Conservation (phyloP, 2,888 invertebrate species). For the Pseudolycoriella hygida region DNA sequence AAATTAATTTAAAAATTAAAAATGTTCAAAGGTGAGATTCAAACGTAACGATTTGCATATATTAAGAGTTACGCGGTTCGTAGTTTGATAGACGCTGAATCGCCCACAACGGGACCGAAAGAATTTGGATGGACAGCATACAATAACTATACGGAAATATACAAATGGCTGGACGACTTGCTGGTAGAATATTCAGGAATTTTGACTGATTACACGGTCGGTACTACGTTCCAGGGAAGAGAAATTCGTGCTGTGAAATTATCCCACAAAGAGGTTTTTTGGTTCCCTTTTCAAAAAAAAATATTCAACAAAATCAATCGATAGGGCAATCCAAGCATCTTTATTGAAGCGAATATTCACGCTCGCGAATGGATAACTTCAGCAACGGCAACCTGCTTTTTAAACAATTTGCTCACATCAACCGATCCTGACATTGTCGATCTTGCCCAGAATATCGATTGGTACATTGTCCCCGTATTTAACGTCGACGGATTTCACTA, state of each 20-base stretch:
- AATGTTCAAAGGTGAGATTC: slow-evolving; percentile 21
- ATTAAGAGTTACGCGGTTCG: slow-evolving; percentile 1
- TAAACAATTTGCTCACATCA: slow-evolving; percentile 48
- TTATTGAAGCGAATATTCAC: slow-evolving; percentile 49
- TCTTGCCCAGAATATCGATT: slow-evolving; percentile 48
- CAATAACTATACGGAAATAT: slow-evolving; percentile 21
- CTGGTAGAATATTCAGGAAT: slow-evolving; percentile 26
- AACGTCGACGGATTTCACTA: slow-evolving; percentile 33
- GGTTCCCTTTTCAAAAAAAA: too few species aligned
- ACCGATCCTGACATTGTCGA: slow-evolving; percentile 32
- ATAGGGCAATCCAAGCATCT: slow-evolving; percentile 33
- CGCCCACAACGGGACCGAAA: slow-evolving; percentile 12
- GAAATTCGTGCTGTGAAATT: slow-evolving; percentile 25
- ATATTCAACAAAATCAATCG: background rate
- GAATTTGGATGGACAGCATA: slow-evolving; percentile 18
- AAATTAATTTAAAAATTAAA: slow-evolving; percentile 18
- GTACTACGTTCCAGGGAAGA: slow-evolving; percentile 31
- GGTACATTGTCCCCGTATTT: slow-evolving; percentile 54
- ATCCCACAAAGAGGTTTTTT: slow-evolving; percentile 10
- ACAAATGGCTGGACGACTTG: slow-evolving; percentile 32
- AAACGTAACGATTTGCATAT: background rate
- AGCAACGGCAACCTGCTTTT: slow-evolving; percentile 47
- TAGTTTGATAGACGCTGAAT: slow-evolving; percentile 23
- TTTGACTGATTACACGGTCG: slow-evolving; percentile 28
- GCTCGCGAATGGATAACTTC: slow-evolving; percentile 58